phyloP scores from a whole-genome alignment of 2,888 invertebrate species.

The Antheraea assamensis region DNA sequence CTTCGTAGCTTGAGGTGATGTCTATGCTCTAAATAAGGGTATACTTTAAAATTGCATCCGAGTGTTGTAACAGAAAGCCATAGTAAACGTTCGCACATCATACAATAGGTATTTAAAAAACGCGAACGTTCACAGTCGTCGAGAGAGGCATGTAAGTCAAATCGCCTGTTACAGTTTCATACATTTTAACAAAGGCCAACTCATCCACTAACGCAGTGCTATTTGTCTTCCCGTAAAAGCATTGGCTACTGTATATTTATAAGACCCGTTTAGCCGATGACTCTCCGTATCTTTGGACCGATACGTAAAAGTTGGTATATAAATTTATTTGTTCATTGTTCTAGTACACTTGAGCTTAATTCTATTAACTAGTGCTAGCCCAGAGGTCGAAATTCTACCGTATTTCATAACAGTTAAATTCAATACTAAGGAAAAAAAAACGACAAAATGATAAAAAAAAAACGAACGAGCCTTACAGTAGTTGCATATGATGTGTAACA shows the following conservation, averaged over 20 bases:
- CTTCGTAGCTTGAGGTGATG: no score
- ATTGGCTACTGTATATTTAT: conserved; percentile 82
- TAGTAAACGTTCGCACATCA: not conserved
- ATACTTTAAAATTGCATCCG: no score
- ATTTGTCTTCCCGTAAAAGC: conserved; percentile 76
- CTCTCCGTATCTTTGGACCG: conserved; percentile 25
- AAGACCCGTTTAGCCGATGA: conserved; percentile 42
- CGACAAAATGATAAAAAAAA: no score
- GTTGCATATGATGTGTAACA: no score
- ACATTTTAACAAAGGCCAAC: conserved; percentile 69
- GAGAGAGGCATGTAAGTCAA: conserved; percentile 16
- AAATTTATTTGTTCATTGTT: no score
- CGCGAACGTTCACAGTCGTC: not conserved
- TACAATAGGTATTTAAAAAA: not conserved
- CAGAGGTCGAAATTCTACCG: no score
- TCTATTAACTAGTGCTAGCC: no score
- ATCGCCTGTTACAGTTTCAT: conserved; percentile 51
- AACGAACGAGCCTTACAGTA: no score
- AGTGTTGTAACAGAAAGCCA: not conserved
- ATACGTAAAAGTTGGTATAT: not conserved
- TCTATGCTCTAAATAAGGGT: no score
- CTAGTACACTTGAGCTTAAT: no score
- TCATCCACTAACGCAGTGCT: conserved; percentile 41
- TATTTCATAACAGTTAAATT: no score
- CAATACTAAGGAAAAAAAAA: no score